Conservation (phyloP, 2,797 vertebrate genomes). For the Pangasius larnaudii region DNA sequence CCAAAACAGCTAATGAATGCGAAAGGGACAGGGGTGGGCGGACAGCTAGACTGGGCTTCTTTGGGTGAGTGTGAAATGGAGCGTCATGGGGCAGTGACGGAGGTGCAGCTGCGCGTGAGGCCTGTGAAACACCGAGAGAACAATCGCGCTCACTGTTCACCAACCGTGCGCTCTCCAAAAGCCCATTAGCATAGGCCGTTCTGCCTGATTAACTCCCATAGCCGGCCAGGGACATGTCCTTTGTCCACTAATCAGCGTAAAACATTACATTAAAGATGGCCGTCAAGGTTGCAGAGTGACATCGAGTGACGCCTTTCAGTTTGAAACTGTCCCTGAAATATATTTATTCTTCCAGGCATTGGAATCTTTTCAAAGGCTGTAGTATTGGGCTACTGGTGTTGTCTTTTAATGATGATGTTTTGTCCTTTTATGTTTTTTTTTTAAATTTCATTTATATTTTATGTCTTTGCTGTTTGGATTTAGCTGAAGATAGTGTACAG, state of each 20-base stretch:
- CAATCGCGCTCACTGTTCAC: constrained; percentile 83
- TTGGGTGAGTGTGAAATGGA: constrained; percentile 56
- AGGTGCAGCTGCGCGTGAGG: constrained; percentile 79
- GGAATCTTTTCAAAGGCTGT: not conserved
- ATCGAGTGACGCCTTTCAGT: constrained; percentile 75
- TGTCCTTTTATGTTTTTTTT: not conserved
- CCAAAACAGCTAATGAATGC: constrained; percentile 39
- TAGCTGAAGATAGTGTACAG: not conserved
- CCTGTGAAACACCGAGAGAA: constrained; percentile 80
- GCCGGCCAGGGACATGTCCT: constrained; percentile 71
- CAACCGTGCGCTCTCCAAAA: constrained; percentile 72
- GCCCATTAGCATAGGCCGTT: constrained; percentile 84
- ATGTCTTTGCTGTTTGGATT: not conserved
- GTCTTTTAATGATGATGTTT: not conserved
- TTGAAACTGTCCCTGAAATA: constrained; percentile 7
- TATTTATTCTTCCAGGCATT: not conserved
- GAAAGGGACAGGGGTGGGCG: constrained; percentile 31
- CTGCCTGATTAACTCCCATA: constrained; percentile 82
- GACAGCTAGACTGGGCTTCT: constrained; percentile 49
- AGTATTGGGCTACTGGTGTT: not conserved
- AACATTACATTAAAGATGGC: constrained; percentile 76
- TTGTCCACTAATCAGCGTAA: constrained; percentile 81
- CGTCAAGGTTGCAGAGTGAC: constrained; percentile 74
- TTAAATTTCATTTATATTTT: not conserved
- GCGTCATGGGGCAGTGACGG: constrained; percentile 55